phyloP scores from a whole-genome alignment of 2,888 invertebrate species.

The Maniola hyperantus region DNA sequence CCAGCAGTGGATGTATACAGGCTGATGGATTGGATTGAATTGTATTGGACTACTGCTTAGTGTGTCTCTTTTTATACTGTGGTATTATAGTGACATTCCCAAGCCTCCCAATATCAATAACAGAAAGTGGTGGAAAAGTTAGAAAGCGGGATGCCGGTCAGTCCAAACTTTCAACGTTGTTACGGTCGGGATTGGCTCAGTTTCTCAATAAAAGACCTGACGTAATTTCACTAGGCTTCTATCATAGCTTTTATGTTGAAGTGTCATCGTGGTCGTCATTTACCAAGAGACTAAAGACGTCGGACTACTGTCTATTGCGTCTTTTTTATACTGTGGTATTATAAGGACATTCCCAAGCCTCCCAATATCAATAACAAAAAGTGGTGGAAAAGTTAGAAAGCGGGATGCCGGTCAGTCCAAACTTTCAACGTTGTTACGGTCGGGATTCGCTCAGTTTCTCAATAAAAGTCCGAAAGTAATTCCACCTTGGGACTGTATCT shows the following conservation, averaged over 20 bases:
- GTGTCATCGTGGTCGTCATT: no score
- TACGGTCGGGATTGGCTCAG: constrained; percentile 55
- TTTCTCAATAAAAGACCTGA: constrained; percentile 73
- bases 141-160: constrained; percentile 55
- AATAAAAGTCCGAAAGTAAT: constrained; percentile 73
- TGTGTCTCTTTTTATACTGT: constrained; percentile 41
- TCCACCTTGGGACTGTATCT: constrained; percentile 64
- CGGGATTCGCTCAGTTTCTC: constrained; percentile 61
- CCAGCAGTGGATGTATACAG: no score
- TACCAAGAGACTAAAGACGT: no score
- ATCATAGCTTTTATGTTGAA: no score
- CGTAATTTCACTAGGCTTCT: constrained; percentile 72
- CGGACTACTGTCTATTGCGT: no score
- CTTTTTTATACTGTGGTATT: constrained; percentile 48
- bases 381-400: constrained; percentile 61
- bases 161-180: constrained; percentile 70
- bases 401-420: constrained; percentile 57
- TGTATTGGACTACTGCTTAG: no score
- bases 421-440: constrained; percentile 69
- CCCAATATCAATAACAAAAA: constrained; percentile 69
- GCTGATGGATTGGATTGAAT: no score
- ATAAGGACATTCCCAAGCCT: constrained; percentile 48
- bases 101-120: constrained; percentile 66
- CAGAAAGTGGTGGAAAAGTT: constrained; percentile 62
- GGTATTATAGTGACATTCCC: constrained; percentile 51